phyloP scores from a whole-genome alignment of 2,797 vertebrate genomes.

The Sciaenops ocellatus region DNA sequence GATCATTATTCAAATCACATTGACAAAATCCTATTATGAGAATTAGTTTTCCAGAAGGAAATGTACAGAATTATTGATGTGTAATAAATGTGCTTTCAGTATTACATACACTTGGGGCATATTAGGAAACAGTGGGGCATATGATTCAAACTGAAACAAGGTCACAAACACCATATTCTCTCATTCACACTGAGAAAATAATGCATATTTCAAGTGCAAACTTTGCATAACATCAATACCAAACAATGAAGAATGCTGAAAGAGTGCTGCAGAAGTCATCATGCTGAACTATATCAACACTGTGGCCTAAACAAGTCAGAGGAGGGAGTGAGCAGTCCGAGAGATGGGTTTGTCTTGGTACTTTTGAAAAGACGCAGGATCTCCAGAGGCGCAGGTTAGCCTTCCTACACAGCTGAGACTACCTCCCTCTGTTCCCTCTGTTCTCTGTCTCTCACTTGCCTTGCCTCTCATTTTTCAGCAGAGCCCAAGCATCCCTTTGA shows the following conservation, averaged over 20 bases:
- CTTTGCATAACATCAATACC: conserved; percentile 50
- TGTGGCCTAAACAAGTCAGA: conserved; percentile 46
- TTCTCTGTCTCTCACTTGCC: conserved; percentile 64
- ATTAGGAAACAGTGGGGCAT: conserved; percentile 78
- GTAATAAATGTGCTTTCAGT: conserved; percentile 84
- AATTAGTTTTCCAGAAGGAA: conserved; percentile 87
- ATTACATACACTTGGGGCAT: conserved; percentile 79
- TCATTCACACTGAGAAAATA: conserved; percentile 59
- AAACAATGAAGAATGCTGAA: conserved; percentile 28
- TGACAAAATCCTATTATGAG: conserved; percentile 89
- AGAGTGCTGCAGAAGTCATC: conserved; percentile 51
- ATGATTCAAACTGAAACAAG: conserved; percentile 81
- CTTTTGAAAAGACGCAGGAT: conserved; percentile 63
- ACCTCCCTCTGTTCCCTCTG: conserved; percentile 59
- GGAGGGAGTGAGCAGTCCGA: conserved; percentile 43
- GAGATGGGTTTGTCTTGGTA: conserved; percentile 45
- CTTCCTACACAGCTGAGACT: conserved; percentile 75
- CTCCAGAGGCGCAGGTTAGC: conserved; percentile 78
- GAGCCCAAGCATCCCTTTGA: conserved; percentile 76
- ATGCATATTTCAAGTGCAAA: conserved; percentile 61
- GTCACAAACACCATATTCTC: conserved; percentile 78
- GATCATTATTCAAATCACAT: conserved; percentile 91
- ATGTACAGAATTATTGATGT: conserved; percentile 88
- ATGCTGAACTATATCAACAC: conserved; percentile 30
- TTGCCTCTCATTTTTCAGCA: conserved; percentile 72